phyloP scores from a whole-genome alignment of 2,888 invertebrate species.

The Ophioninae sp. region DNA sequence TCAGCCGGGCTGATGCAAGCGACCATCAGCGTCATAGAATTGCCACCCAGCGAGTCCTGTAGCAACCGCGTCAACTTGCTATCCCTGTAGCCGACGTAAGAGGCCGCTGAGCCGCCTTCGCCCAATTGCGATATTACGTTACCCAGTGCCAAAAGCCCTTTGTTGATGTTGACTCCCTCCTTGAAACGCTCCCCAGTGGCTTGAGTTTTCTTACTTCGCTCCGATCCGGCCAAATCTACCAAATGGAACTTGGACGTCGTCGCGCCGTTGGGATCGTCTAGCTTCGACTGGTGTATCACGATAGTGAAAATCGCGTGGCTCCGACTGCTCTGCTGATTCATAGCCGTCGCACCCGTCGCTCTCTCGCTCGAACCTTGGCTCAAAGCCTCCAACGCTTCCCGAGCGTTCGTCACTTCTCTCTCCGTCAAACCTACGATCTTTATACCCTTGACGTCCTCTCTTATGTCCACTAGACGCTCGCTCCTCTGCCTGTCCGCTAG shows the following conservation, averaged over 20 bases:
- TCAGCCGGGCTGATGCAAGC: constrained; percentile 97
- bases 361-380: constrained; percentile 88
- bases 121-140: constrained; percentile 97
- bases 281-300: constrained; percentile 85
- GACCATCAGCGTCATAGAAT: constrained; percentile 96
- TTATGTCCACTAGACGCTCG: constrained; percentile 89
- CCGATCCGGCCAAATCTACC: constrained; percentile 96
- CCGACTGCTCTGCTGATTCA: constrained; percentile 94
- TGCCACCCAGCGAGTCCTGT: constrained; percentile 97
- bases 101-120: constrained; percentile 83
- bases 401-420: constrained; percentile 83
- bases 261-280: constrained; percentile 85
- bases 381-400: constrained; percentile 87
- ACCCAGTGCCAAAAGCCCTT: constrained; percentile 93
- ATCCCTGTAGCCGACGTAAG: constrained; percentile 94
- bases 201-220: constrained; percentile 93
- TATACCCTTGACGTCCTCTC: constrained; percentile 86
- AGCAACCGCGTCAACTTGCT: constrained; percentile 95
- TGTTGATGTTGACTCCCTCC: constrained; percentile 96
- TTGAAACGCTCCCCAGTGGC: constrained; percentile 93
- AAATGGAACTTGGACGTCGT: constrained; percentile 93
- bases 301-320: constrained; percentile 95
- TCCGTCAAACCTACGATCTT: constrained; percentile 85
- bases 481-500: constrained; percentile 86
- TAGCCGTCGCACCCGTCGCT: constrained; percentile 94